A percentile compares a stretch with the other conserved stretches of the same genome.
Evolutionary conservation across 2,113 vertebrate species (phyloP).

Genomic region (Sapayoa aenigma): DNA sequence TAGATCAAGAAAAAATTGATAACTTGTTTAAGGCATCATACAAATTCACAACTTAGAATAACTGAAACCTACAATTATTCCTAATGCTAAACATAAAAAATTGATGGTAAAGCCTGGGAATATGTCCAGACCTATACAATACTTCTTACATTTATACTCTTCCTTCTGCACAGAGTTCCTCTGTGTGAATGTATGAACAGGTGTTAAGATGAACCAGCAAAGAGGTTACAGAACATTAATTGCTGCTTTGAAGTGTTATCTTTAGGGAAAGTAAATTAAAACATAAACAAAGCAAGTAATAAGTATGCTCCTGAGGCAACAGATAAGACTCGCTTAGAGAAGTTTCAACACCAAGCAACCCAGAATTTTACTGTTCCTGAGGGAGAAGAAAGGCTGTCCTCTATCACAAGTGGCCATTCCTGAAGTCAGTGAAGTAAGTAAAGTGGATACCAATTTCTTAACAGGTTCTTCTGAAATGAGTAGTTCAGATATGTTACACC

Average conservation of each 20-base stretch:
- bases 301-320: not conserved
- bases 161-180: not conserved
- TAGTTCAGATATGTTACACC: not conserved
- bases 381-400: not conserved
- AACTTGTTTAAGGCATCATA: not conserved
- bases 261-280: constrained; percentile 35
- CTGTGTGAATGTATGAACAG: constrained; percentile 15
- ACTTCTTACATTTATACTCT: not conserved
- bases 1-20: not conserved
- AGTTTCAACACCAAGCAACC: not conserved
- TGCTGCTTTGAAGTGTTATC: constrained; percentile 30
- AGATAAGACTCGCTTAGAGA: not conserved
- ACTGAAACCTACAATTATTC: not conserved
- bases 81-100: not conserved
- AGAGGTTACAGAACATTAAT: constrained; percentile 25
- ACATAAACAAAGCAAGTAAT: constrained; percentile 10
- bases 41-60: not conserved
- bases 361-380: not conserved
- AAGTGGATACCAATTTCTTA: not conserved
- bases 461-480: not conserved
- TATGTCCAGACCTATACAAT: not conserved
- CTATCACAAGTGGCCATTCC: not conserved
- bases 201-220: constrained; percentile 15
- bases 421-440: not conserved
- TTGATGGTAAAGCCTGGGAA: not conserved